Base-by-base conservation (phyloP, 1,140 invertebrate species). In the Mercenaria mercenaria region DNA sequence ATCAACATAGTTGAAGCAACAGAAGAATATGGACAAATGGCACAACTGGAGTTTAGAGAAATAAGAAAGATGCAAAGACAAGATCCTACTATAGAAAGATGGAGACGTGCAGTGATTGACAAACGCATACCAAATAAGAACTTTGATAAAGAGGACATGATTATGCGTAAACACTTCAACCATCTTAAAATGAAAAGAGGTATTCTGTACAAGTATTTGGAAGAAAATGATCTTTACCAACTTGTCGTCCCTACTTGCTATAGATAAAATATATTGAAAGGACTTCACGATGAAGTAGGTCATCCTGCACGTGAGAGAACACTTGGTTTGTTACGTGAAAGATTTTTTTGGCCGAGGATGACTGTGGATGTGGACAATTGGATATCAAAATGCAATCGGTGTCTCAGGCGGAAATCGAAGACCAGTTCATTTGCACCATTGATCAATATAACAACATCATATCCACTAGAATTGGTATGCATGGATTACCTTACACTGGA, bases 301-400 rank as follows among this genome's bases (percentile, higher is more conserved):
- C n/a, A n/a, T n/a, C n/a, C n/a, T n/a, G n/a, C n/a, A n/a, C n/a
- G n/a, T n/a, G n/a, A n/a, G n/a, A n/a, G n/a, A n/a, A n/a, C n/a
- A n/a, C n/a, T n/a, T n/a, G n/a, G n/a, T n/a, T n/a, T n/a, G n/a
- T n/a, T n/a, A n/a, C n/a, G n/a, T n/a, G n/a, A n/a, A n/a, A n/a
- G 88, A 34, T 90, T 90, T 43, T 89, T 50, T 59, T 89, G 77
- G 56, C 88, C 88, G 11, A 80, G 79, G n/a, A n/a, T n/a, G n/a
- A n/a, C n/a, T n/a, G n/a, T n/a, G n/a, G n/a, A n/a, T n/a, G n/a
- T n/a, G n/a, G n/a, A n/a, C n/a, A n/a, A n/a, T n/a, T n/a, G n/a
- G n/a, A n/a, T n/a, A n/a, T n/a, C n/a, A n/a, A n/a, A 67, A 13
- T 67, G 61, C 26, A 26, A 67, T 26, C 11, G 61, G 26, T 67